Conservation (phyloP, 2,888 invertebrate species). For the Theodoxus fluviatilis region DNA sequence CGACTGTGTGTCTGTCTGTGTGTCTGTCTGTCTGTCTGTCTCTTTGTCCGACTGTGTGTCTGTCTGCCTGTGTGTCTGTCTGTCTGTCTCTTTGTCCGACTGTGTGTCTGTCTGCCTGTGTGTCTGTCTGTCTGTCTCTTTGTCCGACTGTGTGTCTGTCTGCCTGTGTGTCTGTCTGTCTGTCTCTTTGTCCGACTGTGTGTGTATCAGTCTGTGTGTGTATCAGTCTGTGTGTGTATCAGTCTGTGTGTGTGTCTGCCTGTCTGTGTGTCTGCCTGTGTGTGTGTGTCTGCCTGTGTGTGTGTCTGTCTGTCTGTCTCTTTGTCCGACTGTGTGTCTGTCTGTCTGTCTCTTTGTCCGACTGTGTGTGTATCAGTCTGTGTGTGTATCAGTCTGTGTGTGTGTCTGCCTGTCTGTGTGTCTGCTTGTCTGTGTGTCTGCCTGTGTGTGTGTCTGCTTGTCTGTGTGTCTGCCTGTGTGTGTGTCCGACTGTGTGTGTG, state of each 20-base stretch:
- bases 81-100: too few relatives aligned
- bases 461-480: slow-evolving; percentile 20
- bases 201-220: slow-evolving; percentile 10
- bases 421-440: not conserved
- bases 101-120: not conserved
- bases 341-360: not conserved
- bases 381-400: too few relatives aligned
- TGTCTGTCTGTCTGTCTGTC: slow-evolving; percentile 13
- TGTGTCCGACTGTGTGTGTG: not conserved
- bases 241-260: slow-evolving; percentile 4
- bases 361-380: too few relatives aligned
- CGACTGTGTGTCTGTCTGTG: slow-evolving; percentile 22
- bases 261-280: not conserved
- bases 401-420: not conserved
- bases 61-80: not conserved
- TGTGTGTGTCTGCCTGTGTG: not conserved
- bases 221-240: slow-evolving; percentile 22
- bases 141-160: not conserved
- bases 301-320: not conserved
- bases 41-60: not conserved
- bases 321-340: not conserved
- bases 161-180: too few relatives aligned
- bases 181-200: not conserved
- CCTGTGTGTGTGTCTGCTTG: slow-evolving; percentile 21
- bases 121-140: not conserved